These are phyloP conservation scores for Ceyx margarethae DNA, from an alignment of 2,113 vertebrate genomes.

Conservation along the genomic window DNA sequence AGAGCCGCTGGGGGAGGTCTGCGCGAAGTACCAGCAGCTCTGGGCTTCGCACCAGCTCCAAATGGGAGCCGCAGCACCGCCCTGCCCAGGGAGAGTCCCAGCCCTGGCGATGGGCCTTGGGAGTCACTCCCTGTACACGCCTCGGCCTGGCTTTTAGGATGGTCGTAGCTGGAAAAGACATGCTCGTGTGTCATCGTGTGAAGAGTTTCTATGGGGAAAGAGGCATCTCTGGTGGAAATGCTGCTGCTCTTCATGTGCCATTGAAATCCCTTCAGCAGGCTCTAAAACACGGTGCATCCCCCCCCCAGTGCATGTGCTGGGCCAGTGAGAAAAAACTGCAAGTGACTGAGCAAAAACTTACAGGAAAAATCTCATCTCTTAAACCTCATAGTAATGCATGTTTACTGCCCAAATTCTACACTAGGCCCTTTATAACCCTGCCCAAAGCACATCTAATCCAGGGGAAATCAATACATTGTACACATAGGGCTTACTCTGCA, in stretches of 20 bases:
- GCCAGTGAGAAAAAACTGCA: not conserved
- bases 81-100: no score
- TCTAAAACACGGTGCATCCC: not conserved
- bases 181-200: not conserved
- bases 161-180: accelerated
- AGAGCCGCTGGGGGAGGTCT: no score
- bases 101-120: accelerated
- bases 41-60: not conserved
- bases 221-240: no score
- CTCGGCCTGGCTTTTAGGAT: not conserved
- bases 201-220: not conserved
- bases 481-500: not conserved
- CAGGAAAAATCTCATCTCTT: not conserved
- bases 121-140: not conserved
- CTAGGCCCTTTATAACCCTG: not conserved
- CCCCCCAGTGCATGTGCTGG: no score
- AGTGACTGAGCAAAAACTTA: not conserved
- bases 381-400: not conserved
- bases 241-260: accelerated
- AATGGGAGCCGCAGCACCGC: accelerated
- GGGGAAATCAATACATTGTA: not conserved
- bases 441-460: not conserved
- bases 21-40: not conserved
- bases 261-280: not conserved
- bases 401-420: not conserved